phyloP scores from a whole-genome alignment of 2,888 invertebrate genomes.

The Ectemnius lituratus region DNA sequence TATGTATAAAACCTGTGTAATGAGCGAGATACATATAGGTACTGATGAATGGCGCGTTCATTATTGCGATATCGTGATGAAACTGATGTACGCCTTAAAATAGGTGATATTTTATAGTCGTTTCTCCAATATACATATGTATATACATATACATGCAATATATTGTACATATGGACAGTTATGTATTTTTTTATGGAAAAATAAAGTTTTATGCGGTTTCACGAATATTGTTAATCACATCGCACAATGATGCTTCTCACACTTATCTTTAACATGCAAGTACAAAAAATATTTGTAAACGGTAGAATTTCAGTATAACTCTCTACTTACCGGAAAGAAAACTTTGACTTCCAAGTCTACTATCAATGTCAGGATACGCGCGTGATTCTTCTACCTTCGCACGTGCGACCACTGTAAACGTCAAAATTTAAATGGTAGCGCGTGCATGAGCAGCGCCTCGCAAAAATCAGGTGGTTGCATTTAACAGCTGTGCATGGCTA shows the following conservation, averaged over 20 bases:
- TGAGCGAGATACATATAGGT: too few relatives aligned
- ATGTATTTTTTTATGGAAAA: slow-evolving; percentile 6
- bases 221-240: not conserved
- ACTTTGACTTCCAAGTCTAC: not conserved
- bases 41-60: too few relatives aligned
- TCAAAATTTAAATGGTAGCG: slow-evolving; percentile 74
- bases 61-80: too few relatives aligned
- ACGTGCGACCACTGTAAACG: slow-evolving; percentile 44
- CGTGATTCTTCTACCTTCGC: slow-evolving; percentile 26
- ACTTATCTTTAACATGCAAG: not conserved
- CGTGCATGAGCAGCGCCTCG: slow-evolving; percentile 58
- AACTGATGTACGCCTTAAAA: too few relatives aligned
- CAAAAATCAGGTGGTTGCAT: slow-evolving; percentile 72
- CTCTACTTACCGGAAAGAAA: too few relatives aligned
- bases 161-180: not conserved
- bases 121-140: not conserved
- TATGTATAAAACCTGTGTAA: too few relatives aligned
- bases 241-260: not conserved
- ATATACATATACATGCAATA: not conserved
- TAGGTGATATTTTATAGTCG: not conserved
- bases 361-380: slow-evolving; percentile 5
- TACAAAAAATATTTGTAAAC: too few relatives aligned
- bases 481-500: slow-evolving; percentile 66
- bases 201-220: not conserved
- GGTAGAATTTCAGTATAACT: too few relatives aligned